Conservation (phyloP, 2,888 invertebrate species). For the Carterocephalus palaemon region DNA sequence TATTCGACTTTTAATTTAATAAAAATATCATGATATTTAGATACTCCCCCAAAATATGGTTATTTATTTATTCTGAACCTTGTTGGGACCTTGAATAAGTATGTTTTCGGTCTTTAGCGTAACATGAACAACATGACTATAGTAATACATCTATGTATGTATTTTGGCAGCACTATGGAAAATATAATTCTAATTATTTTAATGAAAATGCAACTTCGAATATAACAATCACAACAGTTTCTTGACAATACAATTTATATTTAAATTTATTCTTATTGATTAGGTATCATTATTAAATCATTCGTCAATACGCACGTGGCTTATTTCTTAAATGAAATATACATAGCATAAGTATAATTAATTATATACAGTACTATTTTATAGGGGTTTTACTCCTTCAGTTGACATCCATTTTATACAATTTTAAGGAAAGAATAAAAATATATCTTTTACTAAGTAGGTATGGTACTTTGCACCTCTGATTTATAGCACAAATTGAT, state of each 20-base stretch:
- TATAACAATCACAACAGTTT: slow-evolving; percentile 77
- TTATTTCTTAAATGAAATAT: slow-evolving; percentile 30
- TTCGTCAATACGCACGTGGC: slow-evolving; percentile 31
- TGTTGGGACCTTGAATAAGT: too few relatives aligned
- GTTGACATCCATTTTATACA: slow-evolving; percentile 53
- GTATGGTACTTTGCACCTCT: slow-evolving; percentile 52
- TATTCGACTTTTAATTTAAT: too few relatives aligned
- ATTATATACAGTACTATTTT: slow-evolving; percentile 61
- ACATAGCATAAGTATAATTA: slow-evolving; percentile 51
- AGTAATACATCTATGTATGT: slow-evolving; percentile 72
- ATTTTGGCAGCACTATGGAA: slow-evolving; percentile 80
- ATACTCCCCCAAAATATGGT: too few relatives aligned
- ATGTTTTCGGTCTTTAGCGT: too few relatives aligned
- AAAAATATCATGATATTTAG: too few relatives aligned
- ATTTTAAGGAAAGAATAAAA: slow-evolving; percentile 55
- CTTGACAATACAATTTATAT: slow-evolving; percentile 61
- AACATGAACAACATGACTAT: slow-evolving; percentile 73
- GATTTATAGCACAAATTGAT: slow-evolving; percentile 38
- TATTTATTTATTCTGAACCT: too few relatives aligned
- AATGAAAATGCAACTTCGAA: slow-evolving; percentile 76
- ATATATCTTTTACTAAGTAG: slow-evolving; percentile 40
- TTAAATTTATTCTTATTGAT: slow-evolving; percentile 42
- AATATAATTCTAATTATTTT: slow-evolving; percentile 75
- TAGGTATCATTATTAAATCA: slow-evolving; percentile 34
- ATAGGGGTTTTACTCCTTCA: slow-evolving; percentile 73